Conservation (phyloP, 2,888 invertebrate species). For the Agrochola lota region DNA sequence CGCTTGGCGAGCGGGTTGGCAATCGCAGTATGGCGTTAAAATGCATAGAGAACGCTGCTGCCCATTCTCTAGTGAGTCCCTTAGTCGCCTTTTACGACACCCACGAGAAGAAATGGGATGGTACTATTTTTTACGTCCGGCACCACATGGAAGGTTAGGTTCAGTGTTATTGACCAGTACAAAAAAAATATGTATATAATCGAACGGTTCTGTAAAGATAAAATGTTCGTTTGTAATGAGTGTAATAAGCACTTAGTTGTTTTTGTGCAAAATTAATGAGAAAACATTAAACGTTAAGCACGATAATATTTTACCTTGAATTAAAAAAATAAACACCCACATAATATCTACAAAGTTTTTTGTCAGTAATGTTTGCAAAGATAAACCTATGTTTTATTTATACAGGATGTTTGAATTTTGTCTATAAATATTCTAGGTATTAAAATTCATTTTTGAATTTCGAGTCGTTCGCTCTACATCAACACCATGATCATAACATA, state of each 20-base stretch:
- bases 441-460: neutral
- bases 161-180: conserved; percentile 7
- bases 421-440: neutral
- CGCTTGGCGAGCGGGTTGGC: no score
- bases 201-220: conserved; percentile 31
- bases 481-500: neutral
- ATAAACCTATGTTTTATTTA: conserved; percentile 21
- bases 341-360: conserved; percentile 25
- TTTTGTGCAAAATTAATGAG: conserved; percentile 23
- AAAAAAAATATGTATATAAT: neutral
- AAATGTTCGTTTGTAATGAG: conserved; percentile 20
- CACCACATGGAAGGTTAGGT: no score
- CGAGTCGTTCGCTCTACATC: neutral
- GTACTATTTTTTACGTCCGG: no score
- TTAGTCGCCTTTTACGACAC: no score
- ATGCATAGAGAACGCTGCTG: no score
- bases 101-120: no score
- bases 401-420: conserved; percentile 37
- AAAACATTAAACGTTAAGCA: conserved; percentile 40
- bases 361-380: conserved; percentile 30
- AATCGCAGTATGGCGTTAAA: no score
- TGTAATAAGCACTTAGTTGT: conserved; percentile 19
- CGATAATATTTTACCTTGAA: conserved; percentile 34
- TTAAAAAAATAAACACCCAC: conserved; percentile 32
- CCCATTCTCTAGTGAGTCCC: no score